These are phyloP conservation scores for Drosophila willistoni DNA, from an alignment of 1,140 invertebrate species.

Conservation along the genomic window DNA sequence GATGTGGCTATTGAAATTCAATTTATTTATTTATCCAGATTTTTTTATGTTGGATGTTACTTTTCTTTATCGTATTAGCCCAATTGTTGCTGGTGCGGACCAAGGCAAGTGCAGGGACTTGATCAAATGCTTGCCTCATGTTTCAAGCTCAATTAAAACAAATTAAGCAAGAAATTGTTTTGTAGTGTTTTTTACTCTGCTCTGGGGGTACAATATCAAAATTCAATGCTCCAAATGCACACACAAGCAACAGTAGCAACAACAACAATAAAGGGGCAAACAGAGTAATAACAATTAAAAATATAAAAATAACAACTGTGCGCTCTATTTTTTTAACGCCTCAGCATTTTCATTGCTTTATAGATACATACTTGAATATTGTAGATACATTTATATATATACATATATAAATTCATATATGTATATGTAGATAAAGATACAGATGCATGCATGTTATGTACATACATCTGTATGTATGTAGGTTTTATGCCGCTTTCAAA, in stretches of 20 bases:
- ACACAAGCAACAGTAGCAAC: conserved; percentile 27
- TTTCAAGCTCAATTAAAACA: conserved; percentile 77
- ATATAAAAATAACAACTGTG: conserved; percentile 76
- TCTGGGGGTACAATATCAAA: conserved; percentile 48
- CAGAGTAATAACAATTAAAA: conserved; percentile 76
- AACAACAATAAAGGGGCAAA: conserved; percentile 21
- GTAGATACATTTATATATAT: conserved; percentile 26
- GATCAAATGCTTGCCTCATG: conserved; percentile 56
- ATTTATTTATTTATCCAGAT: neutral
- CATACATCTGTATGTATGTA: conserved; percentile 35
- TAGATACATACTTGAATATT: conserved; percentile 37
- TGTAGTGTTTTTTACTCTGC: conserved; percentile 26
- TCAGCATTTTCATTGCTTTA: conserved; percentile 71
- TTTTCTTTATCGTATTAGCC: neutral
- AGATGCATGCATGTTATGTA: conserved; percentile 30
- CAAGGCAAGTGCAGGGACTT: conserved; percentile 1
- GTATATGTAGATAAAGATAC: conserved; percentile 32
- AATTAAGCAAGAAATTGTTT: conserved; percentile 66
- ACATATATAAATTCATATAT: conserved; percentile 26
- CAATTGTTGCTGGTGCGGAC: no score
- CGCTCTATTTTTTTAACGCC: conserved; percentile 79
- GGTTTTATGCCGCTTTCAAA: conserved; percentile 60
- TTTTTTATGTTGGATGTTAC: neutral
- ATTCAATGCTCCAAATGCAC: conserved; percentile 58
- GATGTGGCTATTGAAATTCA: neutral